Evolutionary conservation across 2,888 invertebrate genomes (phyloP), one percentile per base, ranked within the genome.

Genomic region (Abscondita cerata): DNA sequence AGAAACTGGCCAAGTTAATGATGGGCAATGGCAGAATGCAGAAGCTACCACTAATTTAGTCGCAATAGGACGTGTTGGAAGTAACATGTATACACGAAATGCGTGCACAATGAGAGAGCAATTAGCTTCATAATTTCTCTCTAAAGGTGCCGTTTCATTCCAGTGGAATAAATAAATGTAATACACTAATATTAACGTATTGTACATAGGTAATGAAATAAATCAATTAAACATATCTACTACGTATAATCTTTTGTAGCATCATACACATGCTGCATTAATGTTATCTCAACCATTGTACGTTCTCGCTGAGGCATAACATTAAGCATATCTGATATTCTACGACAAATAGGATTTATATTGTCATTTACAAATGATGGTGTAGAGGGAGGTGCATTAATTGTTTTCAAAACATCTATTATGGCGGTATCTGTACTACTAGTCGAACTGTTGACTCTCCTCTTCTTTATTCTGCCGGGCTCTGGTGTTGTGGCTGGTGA

Each of bases 31-130:
- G 40, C 40, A 15, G 13, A 40, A 13, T 8, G 40, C 40, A 11
- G 13, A 40, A 12, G 2, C 40, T 40, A 15, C 13, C 1, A 40
- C n/a, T 40, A 40, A 40, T 40, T 40, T 40, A 12, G 8, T 40
- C 12, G 1, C 1, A 12, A 40, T 13, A 25, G 11, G 19, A 18
- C 46, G 46, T 46, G 46, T 46, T n/a, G 12, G 46, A 1, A 46
- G 46, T 18, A 46, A 46, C 19, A 46, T 46, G 25, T 46, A 46
- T 18, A n/a, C 46, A 20, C 46, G 19, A 25, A 46, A 46, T 46
- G 46, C 46, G 8, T 46, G 46, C 19, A n/a, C 12, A 46, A 46
- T 46, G 46, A 46, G 46, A 25, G 46, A 46, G 12, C 8, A 18
- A 12, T 18, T 46, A 46, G 19, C 13, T 40, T 40, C 40, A 40